Evolutionary conservation across 2,113 vertebrate species (phyloP).

Genomic region (Trematomus loennbergii): DNA sequence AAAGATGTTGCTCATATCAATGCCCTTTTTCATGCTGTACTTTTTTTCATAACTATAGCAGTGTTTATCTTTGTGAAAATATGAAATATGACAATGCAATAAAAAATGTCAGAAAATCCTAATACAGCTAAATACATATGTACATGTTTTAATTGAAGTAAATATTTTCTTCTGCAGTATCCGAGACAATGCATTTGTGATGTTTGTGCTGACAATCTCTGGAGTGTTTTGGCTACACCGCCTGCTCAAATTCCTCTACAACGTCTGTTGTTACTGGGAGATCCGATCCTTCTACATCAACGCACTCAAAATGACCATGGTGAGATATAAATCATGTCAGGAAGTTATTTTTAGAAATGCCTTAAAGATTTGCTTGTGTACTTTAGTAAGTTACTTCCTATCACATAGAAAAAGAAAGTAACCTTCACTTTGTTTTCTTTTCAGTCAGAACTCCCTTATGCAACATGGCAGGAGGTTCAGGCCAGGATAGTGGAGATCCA

Average conservation of each 20-base stretch:
- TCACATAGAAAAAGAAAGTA: background rate
- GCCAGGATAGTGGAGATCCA: slow-evolving; percentile 97
- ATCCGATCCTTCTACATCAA: slow-evolving; percentile 96
- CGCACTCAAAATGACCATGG: slow-evolving; percentile 96
- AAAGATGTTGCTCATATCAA: background rate
- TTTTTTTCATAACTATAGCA: background rate
- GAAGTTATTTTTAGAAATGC: background rate
- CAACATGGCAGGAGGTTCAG: slow-evolving; percentile 98
- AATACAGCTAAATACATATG: background rate
- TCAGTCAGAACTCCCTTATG: slow-evolving; percentile 94
- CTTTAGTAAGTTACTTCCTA: background rate
- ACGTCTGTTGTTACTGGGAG: slow-evolving; percentile 99
- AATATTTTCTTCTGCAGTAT: slow-evolving; percentile 84
- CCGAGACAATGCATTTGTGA: slow-evolving; percentile 91
- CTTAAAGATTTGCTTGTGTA: background rate
- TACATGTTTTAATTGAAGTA: background rate
- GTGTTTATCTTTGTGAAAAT: background rate
- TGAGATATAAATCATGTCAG: slow-evolving; percentile 64
- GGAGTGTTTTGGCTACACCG: slow-evolving; percentile 98
- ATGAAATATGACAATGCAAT: background rate
- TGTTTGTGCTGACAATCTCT: slow-evolving; percentile 93
- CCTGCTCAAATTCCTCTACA: slow-evolving; percentile 97
- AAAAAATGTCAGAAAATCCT: background rate
- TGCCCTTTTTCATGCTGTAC: background rate
- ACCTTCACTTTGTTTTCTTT: slow-evolving; percentile 12